Base-by-base conservation (phyloP, 2,113 vertebrate genomes). In the Nibea albiflora region DNA sequence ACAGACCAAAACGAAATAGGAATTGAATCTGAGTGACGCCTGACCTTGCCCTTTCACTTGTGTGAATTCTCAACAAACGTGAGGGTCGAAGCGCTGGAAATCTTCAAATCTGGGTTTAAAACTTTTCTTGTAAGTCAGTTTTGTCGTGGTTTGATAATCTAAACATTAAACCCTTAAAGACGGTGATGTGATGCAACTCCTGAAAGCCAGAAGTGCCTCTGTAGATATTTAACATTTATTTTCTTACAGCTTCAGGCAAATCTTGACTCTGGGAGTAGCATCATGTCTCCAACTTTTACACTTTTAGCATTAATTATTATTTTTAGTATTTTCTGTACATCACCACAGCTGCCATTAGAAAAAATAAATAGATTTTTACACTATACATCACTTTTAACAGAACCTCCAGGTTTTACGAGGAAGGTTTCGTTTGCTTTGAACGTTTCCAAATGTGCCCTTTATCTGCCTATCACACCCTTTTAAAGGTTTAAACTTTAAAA, bases 261-360 rank as follows among this genome's bases (percentile, higher is more conserved):
- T 22, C 19, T 56, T 26, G 20, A 69, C 35, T 63, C 22, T 50
- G 20, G 67, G 49, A 56, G n/a, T 5, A 3, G 47, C 67, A 0
- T 73, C 57, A 16, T 15, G 50, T 83, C 64, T 56, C 65, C 24
- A 47, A 47, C 64, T 63, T 79, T 61, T 74, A 81, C 83, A 82
- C 62, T 47, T 31, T n/a, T 19, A 89, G 62, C 78, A 90, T 88
- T 86, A 81, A 84, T 31, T 77, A 0, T 77, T 44, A 64, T n/a
- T 53, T 20, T 12, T 4, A 10, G 19, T 42, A 39, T 65, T 76
- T 73, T 70, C 24, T 81, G 42, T 53, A n/a, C 31, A 50, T 78
- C 57, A 80, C 28, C 71, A 78, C 68, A 65, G 53, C 49, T 76
- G 76, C 83, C 39, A 22, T 35, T 17, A 39, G n/a, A 63, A 69